Base-by-base conservation (phyloP, 2,888 invertebrate species). In the Rhogogaster chlorosoma region DNA sequence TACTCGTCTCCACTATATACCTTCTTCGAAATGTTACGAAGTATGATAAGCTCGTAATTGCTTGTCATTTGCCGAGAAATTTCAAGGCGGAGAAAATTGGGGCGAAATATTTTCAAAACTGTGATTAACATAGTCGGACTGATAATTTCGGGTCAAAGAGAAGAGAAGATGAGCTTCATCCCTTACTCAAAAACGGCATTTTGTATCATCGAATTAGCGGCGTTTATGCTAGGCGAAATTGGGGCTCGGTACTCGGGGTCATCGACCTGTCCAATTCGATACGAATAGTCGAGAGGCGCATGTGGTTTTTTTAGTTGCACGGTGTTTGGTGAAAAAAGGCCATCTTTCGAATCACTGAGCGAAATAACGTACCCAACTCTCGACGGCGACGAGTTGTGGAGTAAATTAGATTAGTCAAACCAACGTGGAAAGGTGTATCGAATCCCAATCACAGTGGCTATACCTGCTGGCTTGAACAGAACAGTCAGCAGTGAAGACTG, bases 251-350 rank as follows among this genome's bases (percentile, higher is more conserved):
- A 29, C 77, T 36, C 1, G 61, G 38, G 71, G 57, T 70, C 83
- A 57, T 73, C 73, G 83, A 84, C 57, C 83, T 84, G 70, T 70
- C 26, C 49, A 49, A 70, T 70, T 73, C 53, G 36, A 36, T 38
- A 29, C 42, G 70, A 22, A 22, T 38, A 61, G 57, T 80, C 10
- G 57, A 61, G 38, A 22, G 57, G 18, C n/a, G 26, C 26, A 84
- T 90, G 67, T 89, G 78, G 86, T 36, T 29, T 70, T 9, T 15
- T 70, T 36, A 3, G 32, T 70, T 70, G 0, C 6, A n/a, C 7
- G 7, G 18, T 2, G n/a, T 2, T 18, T 70, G 18, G 2, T 36
- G 15, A 36, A n/a, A 70, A 32, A 67, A 26, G 26, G 26, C 10
- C 26, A n/a, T 61, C 12, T 26, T 26, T 26, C 12, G 4, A 26